Base-by-base conservation (phyloP, 2,113 vertebrate genomes). In the Marcusenius ussheri region DNA sequence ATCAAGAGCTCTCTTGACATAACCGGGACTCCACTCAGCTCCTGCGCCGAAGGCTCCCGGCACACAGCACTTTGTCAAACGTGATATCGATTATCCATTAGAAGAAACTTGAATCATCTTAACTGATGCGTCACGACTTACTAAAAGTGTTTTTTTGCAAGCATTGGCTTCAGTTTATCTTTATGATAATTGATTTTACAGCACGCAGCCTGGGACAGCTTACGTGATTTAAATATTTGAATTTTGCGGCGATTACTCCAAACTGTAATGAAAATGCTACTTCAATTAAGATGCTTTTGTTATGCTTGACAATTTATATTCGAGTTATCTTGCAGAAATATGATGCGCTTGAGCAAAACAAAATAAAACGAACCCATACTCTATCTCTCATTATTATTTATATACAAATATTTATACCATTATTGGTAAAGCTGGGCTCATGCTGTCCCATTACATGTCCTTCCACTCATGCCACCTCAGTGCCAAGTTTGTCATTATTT, bases 11-110 rank as follows among this genome's bases (percentile, higher is more conserved):
- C 50, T 47, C 87, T 87, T 87, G 58, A 70, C 74, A 91, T 90
- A 91, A 93, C 31, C 90, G 62, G 89, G 70, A 90, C 91, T 92
- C 83, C 70, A 89, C 89, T 77, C 21, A 45, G 62, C 90, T 90
- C 46, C 31, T 77, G 80, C 90, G 58, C 13, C 85, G 62, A 50
- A 88, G 80, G 58, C 62, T 89, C 87, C 91, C 49, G 90, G 87
- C 66, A 19, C 7, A 88, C 77, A 49, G 83, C 62, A 77, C 80
- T 89, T 50, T 58, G 62, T 86, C 87, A 89, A 89, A 88, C 39
- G 56, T 53, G 24, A 53, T 91, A 91, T 92, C 89, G 90, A 92
- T 92, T 92, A 58, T 87, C 84, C 86, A 89, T 89, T 90, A 88
- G 49, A 27, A 15, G n/a, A 83, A 87, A 88, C 89, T 88, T 89